phyloP scores from a whole-genome alignment of 2,113 vertebrate genomes.

The Caloenas nicobarica region DNA sequence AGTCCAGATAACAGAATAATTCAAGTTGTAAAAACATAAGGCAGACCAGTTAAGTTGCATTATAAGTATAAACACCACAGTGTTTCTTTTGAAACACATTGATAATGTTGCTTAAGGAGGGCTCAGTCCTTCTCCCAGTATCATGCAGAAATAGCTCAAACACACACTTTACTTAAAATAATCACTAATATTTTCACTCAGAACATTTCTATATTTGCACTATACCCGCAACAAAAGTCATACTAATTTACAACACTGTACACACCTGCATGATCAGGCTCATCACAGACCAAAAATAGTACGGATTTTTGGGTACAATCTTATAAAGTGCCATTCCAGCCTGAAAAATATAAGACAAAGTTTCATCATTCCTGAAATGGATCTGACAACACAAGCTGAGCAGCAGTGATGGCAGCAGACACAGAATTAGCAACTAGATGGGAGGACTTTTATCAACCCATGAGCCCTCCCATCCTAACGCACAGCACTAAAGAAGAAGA shows the following conservation, averaged over 20 bases:
- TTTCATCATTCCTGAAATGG: neutral
- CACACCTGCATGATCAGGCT: constrained; percentile 98
- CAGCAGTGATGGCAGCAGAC: neutral
- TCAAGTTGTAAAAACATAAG: neutral
- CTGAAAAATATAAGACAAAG: constrained; percentile 76
- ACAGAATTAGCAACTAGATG: neutral
- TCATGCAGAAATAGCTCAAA: neutral
- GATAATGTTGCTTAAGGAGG: neutral
- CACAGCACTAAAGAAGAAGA: neutral
- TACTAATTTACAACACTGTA: neutral
- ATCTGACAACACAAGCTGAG: neutral
- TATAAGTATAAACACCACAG: neutral
- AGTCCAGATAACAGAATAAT: neutral
- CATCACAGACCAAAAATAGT: constrained; percentile 99
- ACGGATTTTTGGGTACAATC: constrained; percentile 98
- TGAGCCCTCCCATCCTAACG: neutral
- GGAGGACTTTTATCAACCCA: neutral
- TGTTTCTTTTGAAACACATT: neutral
- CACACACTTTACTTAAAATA: neutral
- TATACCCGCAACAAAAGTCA: neutral
- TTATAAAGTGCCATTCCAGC: constrained; percentile 99
- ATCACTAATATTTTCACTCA: neutral
- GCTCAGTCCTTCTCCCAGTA: neutral
- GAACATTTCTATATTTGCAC: neutral
- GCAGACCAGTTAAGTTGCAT: neutral